Base-by-base conservation (phyloP, 2,888 invertebrate genomes). In the Hypercompe scribonia region DNA sequence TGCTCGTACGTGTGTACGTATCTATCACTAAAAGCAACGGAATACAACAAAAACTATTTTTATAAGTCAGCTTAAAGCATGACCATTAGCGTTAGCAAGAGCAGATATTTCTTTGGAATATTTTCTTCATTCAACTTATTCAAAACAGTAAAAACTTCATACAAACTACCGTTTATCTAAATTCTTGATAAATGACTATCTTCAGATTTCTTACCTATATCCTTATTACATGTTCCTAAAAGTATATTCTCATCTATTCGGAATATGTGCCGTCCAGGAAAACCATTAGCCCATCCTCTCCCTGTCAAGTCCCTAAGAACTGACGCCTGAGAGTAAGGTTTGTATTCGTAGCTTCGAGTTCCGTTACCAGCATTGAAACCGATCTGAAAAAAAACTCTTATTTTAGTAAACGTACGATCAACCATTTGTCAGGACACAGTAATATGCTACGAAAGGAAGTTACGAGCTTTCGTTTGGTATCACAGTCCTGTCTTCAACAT, bases 361-460 rank as follows among this genome's bases (percentile, higher is more conserved):
- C 99, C 99, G 89, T 99, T 99, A 70, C 99, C 99, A 72, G 98
- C 99, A 91, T 99, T 99, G 91, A 99, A 99, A 64, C 99, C 99
- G 87, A 98, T 97, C 98, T 98, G 86, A 63, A 92, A 87, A 67
- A 24, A 31, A 31, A 2, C 13, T 10, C 31, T 28, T 15, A 46
- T 46, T 21, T 31, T 28, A 11, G 18, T 28, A 28, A 50, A 46
- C 8, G 34, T 24, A 54, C 0, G 18, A 50, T 31, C 31, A 50
- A 7, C 2, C 24, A n/a, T 33, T 21, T 33, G 11, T 33, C 28
- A 33, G 5, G 33, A 61, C 28, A 61, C 61, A 61, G 61, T 18
- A 2, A 8, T 36, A 3, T 36, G 4, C 36, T 36, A 8, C 36
- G 8, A n/a, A n/a, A n/a, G n/a, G 46, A 46, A 21, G 50, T 8